These are phyloP conservation scores for Torymus auratus DNA, from an alignment of 2,888 invertebrate genomes.

Conservation along the genomic window DNA sequence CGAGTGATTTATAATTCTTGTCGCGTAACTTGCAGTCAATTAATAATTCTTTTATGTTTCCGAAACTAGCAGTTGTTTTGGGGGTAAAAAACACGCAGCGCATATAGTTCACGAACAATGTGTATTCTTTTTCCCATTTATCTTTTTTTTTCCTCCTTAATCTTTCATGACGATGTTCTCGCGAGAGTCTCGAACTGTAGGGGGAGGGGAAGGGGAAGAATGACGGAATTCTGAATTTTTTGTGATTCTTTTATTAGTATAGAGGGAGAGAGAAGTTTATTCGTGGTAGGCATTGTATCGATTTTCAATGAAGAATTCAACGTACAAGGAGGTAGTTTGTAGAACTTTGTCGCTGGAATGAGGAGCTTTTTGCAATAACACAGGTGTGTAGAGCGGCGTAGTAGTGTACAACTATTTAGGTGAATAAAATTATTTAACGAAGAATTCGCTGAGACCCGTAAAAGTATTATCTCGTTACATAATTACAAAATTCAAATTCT, in stretches of 20 bases:
- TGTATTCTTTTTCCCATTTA: neutral
- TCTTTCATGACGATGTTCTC: slow-evolving; percentile 8
- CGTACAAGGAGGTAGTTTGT: slow-evolving; percentile 18
- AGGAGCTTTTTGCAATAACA: too few species aligned
- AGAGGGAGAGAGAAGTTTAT: slow-evolving; percentile 40
- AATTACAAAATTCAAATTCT: too few species aligned
- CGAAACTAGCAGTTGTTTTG: too few species aligned
- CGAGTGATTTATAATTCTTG: too few species aligned
- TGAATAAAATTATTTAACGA: too few species aligned
- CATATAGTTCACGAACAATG: too few species aligned
- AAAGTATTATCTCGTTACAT: too few species aligned
- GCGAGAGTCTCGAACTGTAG: neutral
- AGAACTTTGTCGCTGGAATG: slow-evolving; percentile 23
- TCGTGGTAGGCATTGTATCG: slow-evolving; percentile 26
- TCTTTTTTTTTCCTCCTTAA: slow-evolving; percentile 13
- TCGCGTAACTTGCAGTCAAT: neutral
- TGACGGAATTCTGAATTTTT: slow-evolving; percentile 30
- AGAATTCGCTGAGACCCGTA: too few species aligned
- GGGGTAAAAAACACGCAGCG: too few species aligned
- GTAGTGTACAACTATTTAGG: too few species aligned
- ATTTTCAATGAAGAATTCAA: slow-evolving; percentile 49
- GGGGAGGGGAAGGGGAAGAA: neutral
- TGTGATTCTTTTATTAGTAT: slow-evolving; percentile 19
- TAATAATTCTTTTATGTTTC: neutral
- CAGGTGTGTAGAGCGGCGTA: too few species aligned